Percentiles rank a stretch among this genome's conserved stretches.
Conservation (phyloP, 2,888 invertebrate genomes). For the Volucella bombylans region DNA sequence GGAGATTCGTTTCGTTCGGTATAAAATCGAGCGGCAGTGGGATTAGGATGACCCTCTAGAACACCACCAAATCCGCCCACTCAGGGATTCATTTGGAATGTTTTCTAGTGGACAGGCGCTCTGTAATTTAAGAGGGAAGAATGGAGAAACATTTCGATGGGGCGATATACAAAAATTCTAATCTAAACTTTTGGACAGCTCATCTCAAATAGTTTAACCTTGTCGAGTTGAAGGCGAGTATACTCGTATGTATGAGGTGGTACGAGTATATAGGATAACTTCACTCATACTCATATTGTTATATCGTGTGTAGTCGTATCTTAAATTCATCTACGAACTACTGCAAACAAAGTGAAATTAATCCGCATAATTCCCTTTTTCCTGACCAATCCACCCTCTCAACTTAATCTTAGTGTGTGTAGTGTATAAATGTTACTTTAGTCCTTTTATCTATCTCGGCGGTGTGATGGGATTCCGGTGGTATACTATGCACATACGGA, state of each 20-base stretch:
- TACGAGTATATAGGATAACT: neutral
- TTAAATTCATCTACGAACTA: slow-evolving; percentile 51
- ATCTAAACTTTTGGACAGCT: slow-evolving; percentile 65
- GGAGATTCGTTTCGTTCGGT: neutral
- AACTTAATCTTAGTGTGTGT: slow-evolving; percentile 9
- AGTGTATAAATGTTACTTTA: neutral
- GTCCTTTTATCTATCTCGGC: slow-evolving; percentile 17
- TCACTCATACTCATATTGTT: neutral
- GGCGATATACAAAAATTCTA: slow-evolving; percentile 46
- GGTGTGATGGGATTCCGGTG: slow-evolving; percentile 16
- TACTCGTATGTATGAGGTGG: neutral
- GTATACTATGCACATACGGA: slow-evolving; percentile 30
- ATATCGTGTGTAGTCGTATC: slow-evolving; percentile 8
- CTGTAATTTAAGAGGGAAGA: slow-evolving; percentile 33
- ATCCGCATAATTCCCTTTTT: slow-evolving; percentile 52
- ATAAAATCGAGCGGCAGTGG: neutral
- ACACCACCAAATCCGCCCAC: neutral
- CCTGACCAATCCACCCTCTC: neutral
- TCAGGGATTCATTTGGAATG: slow-evolving; percentile 5
- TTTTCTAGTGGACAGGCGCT: neutral
- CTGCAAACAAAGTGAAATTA: slow-evolving; percentile 53
- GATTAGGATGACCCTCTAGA: neutral
- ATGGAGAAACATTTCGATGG: neutral
- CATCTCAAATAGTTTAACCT: slow-evolving; percentile 49
- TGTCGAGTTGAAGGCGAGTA: neutral